phyloP scores from a whole-genome alignment of 2,888 invertebrate genomes.

The Clivina fossor region DNA sequence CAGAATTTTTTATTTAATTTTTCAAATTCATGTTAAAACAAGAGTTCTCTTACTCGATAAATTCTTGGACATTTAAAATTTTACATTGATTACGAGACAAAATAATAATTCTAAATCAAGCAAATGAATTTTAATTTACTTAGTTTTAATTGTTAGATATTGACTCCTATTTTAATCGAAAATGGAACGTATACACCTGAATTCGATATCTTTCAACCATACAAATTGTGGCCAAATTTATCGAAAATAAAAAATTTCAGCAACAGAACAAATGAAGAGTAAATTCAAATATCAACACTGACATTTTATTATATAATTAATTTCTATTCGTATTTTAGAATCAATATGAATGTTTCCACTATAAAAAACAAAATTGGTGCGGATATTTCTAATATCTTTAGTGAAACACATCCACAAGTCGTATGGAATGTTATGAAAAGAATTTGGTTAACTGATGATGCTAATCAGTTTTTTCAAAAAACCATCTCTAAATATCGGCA shows the following conservation, averaged over 20 bases:
- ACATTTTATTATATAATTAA: slow-evolving; percentile 4
- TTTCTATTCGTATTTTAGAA: slow-evolving; percentile 32
- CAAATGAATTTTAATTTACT: slow-evolving; percentile 1
- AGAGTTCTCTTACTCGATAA: background rate
- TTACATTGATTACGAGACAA: background rate
- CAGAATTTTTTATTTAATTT: background rate
- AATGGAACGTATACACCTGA: slow-evolving; percentile 40
- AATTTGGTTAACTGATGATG: slow-evolving; percentile 42
- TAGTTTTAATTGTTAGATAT: slow-evolving; percentile 12
- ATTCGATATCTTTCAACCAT: background rate
- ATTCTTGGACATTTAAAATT: background rate
- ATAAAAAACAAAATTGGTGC: slow-evolving; percentile 44
- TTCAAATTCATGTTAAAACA: background rate
- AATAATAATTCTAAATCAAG: background rate
- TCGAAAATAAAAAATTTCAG: slow-evolving; percentile 41
- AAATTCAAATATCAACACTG: background rate
- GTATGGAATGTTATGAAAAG: slow-evolving; percentile 49
- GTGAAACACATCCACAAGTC: slow-evolving; percentile 42
- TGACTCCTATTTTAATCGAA: slow-evolving; percentile 37
- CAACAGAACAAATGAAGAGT: slow-evolving; percentile 44
- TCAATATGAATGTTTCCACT: slow-evolving; percentile 39
- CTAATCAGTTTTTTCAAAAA: slow-evolving; percentile 40
- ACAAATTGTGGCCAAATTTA: slow-evolving; percentile 44
- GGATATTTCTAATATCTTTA: slow-evolving; percentile 39
- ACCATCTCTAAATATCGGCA: slow-evolving; percentile 44